Evolutionary conservation across 2,888 invertebrate genomes (phyloP).

Genomic region (Alcis repandata): DNA sequence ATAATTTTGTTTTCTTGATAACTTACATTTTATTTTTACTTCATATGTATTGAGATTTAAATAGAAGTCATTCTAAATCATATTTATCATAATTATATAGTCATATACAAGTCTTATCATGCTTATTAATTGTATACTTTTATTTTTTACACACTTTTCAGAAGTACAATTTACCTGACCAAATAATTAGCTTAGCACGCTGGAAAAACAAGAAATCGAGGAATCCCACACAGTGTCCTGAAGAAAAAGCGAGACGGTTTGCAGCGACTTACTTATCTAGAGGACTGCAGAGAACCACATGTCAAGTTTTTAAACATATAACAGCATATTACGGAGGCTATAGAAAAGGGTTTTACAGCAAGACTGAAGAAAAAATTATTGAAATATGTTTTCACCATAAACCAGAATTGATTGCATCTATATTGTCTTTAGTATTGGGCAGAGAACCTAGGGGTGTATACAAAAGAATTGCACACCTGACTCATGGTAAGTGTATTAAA

Average conservation of each 20-base stretch:
- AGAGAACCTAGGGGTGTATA: slow-evolving; percentile 62
- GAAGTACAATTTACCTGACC: slow-evolving; percentile 70
- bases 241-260: slow-evolving; percentile 66
- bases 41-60: no score
- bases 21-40: not conserved
- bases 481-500: slow-evolving; percentile 31
- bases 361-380: slow-evolving; percentile 71
- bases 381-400: slow-evolving; percentile 66
- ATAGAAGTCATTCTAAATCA: no score
- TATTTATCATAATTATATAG: no score
- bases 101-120: no score
- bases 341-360: slow-evolving; percentile 30
- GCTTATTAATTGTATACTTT: not conserved
- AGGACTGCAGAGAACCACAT: slow-evolving; percentile 67
- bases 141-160: slow-evolving; percentile 47
- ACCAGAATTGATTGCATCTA: slow-evolving; percentile 57
- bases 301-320: slow-evolving; percentile 70
- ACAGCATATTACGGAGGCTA: slow-evolving; percentile 55
- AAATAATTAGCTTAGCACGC: slow-evolving; percentile 65
- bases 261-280: slow-evolving; percentile 68
- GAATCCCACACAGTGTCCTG: slow-evolving; percentile 51
- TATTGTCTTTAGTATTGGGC: slow-evolving; percentile 62
- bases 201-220: slow-evolving; percentile 66
- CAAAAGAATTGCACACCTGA: slow-evolving; percentile 22
- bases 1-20: not conserved